These are phyloP conservation scores for Tautogolabrus adspersus DNA, from an alignment of 2,113 vertebrate genomes.

Conservation along the genomic window DNA sequence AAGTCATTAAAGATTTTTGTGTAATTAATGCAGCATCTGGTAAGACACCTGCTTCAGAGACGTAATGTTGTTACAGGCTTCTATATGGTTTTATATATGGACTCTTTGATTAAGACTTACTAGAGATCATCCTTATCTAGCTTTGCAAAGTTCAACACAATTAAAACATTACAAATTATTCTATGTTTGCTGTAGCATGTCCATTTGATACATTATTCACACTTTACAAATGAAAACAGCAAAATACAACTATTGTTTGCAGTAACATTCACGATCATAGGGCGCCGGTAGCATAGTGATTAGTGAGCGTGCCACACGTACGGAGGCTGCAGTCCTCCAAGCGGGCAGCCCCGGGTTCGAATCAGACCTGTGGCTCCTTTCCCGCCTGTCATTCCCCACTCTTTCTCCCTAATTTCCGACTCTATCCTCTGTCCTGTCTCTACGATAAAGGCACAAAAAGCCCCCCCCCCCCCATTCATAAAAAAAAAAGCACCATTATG, in stretches of 20 bases:
- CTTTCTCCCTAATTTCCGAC: too few species aligned
- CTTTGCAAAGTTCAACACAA: slow-evolving; percentile 19
- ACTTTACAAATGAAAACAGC: slow-evolving; percentile 12
- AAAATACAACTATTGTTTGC: slow-evolving; percentile 9
- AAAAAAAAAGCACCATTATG: neutral
- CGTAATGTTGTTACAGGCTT: slow-evolving; percentile 25
- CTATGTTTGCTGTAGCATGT: slow-evolving; percentile 1
- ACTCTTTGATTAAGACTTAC: slow-evolving; percentile 36
- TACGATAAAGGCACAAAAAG: too few species aligned
- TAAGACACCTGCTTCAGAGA: slow-evolving; percentile 73
- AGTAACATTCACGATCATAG: too few species aligned
- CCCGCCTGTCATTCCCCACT: too few species aligned
- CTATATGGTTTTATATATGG: slow-evolving; percentile 12
- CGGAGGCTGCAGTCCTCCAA: too few species aligned
- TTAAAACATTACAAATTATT: slow-evolving; percentile 18
- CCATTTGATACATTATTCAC: neutral
- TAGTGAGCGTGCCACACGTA: too few species aligned
- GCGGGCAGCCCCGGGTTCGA: too few species aligned
- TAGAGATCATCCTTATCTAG: neutral
- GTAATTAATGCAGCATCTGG: slow-evolving; percentile 77
- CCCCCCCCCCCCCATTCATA: too few species aligned
- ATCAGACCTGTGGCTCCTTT: too few species aligned
- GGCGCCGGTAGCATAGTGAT: too few species aligned
- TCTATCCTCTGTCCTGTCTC: too few species aligned
- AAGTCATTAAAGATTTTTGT: slow-evolving; percentile 68